A percentile compares a stretch with the other conserved stretches of the same genome.
Evolutionary conservation across 2,113 vertebrate genomes (phyloP).

Genomic region (Anthoscopus minutus): DNA sequence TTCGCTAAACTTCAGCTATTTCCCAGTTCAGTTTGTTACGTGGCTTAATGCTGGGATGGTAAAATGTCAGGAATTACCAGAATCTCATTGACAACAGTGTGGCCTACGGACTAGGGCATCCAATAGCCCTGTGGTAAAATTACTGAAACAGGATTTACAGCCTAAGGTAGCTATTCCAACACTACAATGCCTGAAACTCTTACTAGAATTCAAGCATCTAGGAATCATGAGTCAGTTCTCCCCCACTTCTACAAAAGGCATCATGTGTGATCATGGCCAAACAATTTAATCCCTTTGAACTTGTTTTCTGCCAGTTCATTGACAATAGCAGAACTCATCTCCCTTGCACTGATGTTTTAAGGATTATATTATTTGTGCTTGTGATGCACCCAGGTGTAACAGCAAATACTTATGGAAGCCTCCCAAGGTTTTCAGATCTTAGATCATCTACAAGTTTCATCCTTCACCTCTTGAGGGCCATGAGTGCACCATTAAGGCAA

Average conservation of each 20-base stretch:
- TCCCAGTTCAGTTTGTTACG: background rate
- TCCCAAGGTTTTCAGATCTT: background rate
- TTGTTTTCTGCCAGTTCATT: background rate
- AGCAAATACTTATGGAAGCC: background rate
- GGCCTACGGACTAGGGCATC: background rate
- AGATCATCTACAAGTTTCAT: background rate
- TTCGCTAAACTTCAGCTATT: background rate
- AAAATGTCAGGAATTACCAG: background rate
- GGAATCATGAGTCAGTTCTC: background rate
- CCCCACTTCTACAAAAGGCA: background rate
- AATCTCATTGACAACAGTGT: background rate
- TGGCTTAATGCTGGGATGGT: background rate
- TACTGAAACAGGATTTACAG: background rate
- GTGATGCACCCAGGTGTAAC: background rate
- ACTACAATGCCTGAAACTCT: background rate
- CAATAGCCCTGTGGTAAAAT: background rate
- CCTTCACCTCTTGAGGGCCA: background rate
- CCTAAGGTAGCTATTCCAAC: background rate
- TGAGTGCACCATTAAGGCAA: background rate
- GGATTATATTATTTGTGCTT: background rate
- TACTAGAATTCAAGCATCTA: background rate
- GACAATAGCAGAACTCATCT: background rate
- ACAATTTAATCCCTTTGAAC: background rate
- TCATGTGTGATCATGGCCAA: background rate
- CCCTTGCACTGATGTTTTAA: background rate